Base-by-base conservation (phyloP, 1,140 invertebrate genomes). In the Probaryconus sp. region DNA sequence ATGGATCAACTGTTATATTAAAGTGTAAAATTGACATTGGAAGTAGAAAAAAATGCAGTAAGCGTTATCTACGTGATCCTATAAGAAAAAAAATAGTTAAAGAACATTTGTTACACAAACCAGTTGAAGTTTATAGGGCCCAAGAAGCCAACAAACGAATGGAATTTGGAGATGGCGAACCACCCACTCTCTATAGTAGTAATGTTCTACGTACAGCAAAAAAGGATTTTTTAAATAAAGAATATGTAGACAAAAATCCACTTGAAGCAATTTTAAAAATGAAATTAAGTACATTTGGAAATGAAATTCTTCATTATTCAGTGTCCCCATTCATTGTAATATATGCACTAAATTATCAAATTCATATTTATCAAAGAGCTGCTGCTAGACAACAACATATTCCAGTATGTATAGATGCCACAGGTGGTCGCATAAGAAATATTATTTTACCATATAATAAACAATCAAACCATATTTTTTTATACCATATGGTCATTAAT, bases 141-240 rank as follows among this genome's bases (percentile, higher is more conserved):
- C 10, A 42, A 42, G 26, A 42, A 42, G 53, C 53, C 1, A 40
- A 28, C 0, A 16, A 13, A 16, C 2, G 9, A 4, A 56, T 56
- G 53, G 9, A 28, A 0, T 1, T 1, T 2, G 53, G 53, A 0
- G 35, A 42, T 56, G 16, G 17, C 1, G 53, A 58, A 21, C 33
- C 16, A 14, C 30, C 68, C 11, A 56, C 37, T 9, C 6, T 72
- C 4, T 35, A 9, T 2, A 10, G 6, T 1, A 6, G 5, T 9
- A 26, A 33, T 2, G 51, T 64, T 5, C 26, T 72, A 20, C 21
- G 50, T 7, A 50, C 6, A 10, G 58, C 43, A 7, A 50, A 56
- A 28, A 40, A 24, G 10, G 58, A 72, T 0, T 31, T 47, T 30
- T n/a, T 11, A 9, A 11, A 28, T 21, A 9, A 28, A 1, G 1